Base-by-base conservation (phyloP, 2,113 vertebrate species). In the Pseudorasbora parva region DNA sequence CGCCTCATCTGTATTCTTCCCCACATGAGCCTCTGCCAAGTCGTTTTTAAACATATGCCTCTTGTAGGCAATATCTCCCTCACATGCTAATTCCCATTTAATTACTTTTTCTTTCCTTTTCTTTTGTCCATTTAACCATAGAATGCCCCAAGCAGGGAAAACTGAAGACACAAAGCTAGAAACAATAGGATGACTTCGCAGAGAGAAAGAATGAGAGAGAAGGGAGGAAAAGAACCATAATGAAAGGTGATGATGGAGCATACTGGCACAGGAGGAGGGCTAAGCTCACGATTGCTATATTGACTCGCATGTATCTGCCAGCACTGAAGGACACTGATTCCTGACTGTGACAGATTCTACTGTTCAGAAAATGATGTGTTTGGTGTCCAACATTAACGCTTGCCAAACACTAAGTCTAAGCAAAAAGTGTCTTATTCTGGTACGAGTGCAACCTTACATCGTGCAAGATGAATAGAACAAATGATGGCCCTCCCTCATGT, bases 1-100 rank as follows among this genome's bases (percentile, higher is more conserved):
- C 43, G 2, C 33, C 88, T 93, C 86, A 91, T 93, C 79, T 92
- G 85, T 90, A 90, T 92, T 91, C 91, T 84, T 27, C 45, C 62
- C 62, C 21, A 81, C 30, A 10, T n/a, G 21, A n/a, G 60, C 68
- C 27, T 60, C 59, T 69, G 85, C 72, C 37, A 71, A 90, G 81
- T 84, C 87, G 68, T 86, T 87, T 81, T 87, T 88, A 74, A 88
- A 86, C 77, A 81, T 84, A 82, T 17, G 2, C 9, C 83, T 83
- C 51, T 78, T 49, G 27, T n/a, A 54, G 78, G 68, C 87, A 88
- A 78, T 83, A 59, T 85, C 81, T 82, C 75, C 76, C n/a, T 82
- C 51, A 73, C 73, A 79, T 51, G 83, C 85, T 77, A 89, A 89
- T 89, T 86, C 71, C 82, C 23, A 72, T 89, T 88, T 84, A 89